These are phyloP conservation scores for Platynereis dumerilii DNA, from an alignment of 2,888 invertebrate genomes.

Conservation along the genomic window DNA sequence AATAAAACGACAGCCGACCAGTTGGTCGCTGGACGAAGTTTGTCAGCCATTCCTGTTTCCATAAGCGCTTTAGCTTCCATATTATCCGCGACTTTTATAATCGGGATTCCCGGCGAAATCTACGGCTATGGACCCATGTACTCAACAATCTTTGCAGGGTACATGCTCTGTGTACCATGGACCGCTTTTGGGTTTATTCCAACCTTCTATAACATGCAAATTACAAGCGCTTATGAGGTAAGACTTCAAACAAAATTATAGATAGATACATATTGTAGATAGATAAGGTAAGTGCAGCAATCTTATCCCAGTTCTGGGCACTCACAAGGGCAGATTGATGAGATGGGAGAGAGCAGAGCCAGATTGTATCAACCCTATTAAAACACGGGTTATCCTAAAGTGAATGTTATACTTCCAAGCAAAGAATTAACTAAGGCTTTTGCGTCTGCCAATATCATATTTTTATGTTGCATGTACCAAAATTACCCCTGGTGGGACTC, in stretches of 20 bases:
- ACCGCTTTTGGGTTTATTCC: constrained; percentile 52
- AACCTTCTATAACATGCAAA: constrained; percentile 48
- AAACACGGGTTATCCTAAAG: too few relatives aligned
- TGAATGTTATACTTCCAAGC: too few relatives aligned
- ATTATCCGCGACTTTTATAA: constrained; percentile 49
- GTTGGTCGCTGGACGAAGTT: constrained; percentile 11
- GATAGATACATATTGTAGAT: too few relatives aligned
- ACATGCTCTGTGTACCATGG: constrained; percentile 75
- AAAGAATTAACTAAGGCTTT: too few relatives aligned
- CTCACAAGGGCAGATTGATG: too few relatives aligned
- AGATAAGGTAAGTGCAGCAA: too few relatives aligned
- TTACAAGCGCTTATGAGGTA: constrained; percentile 57
- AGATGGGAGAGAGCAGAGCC: too few relatives aligned
- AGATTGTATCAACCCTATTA: too few relatives aligned
- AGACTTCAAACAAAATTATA: neutral
- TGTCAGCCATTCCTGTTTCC: constrained; percentile 6
- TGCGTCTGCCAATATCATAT: too few relatives aligned
- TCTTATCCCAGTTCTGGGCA: too few relatives aligned
- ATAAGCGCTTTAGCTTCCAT: constrained; percentile 37
- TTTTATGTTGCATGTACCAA: too few relatives aligned
- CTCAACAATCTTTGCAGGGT: constrained; percentile 68
- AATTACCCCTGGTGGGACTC: too few relatives aligned
- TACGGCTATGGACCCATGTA: constrained; percentile 82
- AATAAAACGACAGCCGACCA: constrained; percentile 5
- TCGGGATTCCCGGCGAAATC: constrained; percentile 50